These are phyloP conservation scores for Neostethus bicornis DNA, from an alignment of 2,797 vertebrate genomes.

Conservation along the genomic window DNA sequence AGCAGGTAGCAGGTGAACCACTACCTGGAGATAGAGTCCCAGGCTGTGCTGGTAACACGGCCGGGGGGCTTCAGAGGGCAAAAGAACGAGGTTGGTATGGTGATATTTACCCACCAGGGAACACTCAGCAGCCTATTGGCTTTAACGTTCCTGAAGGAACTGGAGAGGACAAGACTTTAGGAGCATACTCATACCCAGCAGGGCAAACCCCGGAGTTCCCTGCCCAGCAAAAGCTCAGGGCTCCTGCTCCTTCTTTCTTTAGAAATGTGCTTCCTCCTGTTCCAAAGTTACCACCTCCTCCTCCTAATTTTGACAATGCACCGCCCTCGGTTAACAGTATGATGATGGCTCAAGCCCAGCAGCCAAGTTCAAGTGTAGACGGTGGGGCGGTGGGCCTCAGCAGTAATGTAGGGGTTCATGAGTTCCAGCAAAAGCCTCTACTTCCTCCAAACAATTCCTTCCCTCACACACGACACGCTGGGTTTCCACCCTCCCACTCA, in stretches of 20 bases:
- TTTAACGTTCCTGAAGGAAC: conserved; percentile 40
- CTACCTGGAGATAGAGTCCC: conserved; percentile 65
- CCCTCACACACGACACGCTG: conserved; percentile 20
- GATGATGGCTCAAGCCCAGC: conserved; percentile 45
- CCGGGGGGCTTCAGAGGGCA: conserved; percentile 79
- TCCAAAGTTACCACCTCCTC: conserved; percentile 74
- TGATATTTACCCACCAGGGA: conserved; percentile 71
- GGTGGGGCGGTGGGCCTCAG: conserved; percentile 28
- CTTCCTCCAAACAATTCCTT: conserved; percentile 47
- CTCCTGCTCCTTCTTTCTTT: conserved; percentile 57
- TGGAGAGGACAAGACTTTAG: conserved; percentile 31
- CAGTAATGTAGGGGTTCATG: conserved; percentile 68
- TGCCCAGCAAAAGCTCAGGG: conserved; percentile 38
- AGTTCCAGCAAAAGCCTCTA: conserved; percentile 73
- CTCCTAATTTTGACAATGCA: conserved; percentile 20
- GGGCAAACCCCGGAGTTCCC: conserved; percentile 45
- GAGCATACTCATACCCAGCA: conserved; percentile 56
- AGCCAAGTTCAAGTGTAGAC: background rate
- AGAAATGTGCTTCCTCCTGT: conserved; percentile 69
- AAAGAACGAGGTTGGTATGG: conserved; percentile 65
- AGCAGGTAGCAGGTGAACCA: conserved; percentile 80
- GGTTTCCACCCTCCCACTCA: conserved; percentile 33
- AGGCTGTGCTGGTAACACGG: conserved; percentile 70
- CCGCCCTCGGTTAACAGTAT: background rate
- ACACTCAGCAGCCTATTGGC: conserved; percentile 60